Evolutionary conservation across 1,140 invertebrate genomes (phyloP).

Genomic region (Bombus huntii): DNA sequence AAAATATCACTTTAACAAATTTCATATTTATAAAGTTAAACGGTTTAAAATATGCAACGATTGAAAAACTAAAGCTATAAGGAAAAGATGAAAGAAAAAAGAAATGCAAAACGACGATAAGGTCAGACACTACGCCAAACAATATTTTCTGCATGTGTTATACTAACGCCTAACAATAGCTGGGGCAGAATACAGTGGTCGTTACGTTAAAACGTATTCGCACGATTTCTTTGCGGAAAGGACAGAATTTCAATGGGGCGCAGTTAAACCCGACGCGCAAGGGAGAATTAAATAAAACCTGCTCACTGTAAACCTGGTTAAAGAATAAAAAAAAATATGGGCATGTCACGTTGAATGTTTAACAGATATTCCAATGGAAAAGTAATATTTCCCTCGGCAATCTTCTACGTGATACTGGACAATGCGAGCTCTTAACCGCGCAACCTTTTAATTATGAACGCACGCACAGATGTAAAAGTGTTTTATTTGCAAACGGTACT

Average conservation of each 20-base stretch:
- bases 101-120: too few species aligned
- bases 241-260: conserved; percentile 63
- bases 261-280: conserved; percentile 43
- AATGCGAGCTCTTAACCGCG: conserved; percentile 30
- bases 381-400: conserved; percentile 58
- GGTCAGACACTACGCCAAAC: background rate
- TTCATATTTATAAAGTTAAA: too few species aligned
- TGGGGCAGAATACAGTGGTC: background rate
- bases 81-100: background rate
- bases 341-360: conserved; percentile 54
- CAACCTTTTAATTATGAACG: conserved; percentile 52
- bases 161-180: background rate
- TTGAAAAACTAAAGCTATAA: background rate
- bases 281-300: conserved; percentile 64
- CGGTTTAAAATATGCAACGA: background rate
- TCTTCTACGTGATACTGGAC: conserved; percentile 36
- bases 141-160: conserved; percentile 9
- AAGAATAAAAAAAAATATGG: conserved; percentile 26
- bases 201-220: conserved; percentile 40
- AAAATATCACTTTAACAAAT: too few species aligned
- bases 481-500: conserved; percentile 34
- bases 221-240: conserved; percentile 58
- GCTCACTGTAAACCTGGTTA: background rate
- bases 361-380: conserved; percentile 62
- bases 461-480: conserved; percentile 26